Evolutionary conservation across 2,888 invertebrate species (phyloP), one percentile per base, ranked within the genome.

Genomic region (Cantharis lateralis): DNA sequence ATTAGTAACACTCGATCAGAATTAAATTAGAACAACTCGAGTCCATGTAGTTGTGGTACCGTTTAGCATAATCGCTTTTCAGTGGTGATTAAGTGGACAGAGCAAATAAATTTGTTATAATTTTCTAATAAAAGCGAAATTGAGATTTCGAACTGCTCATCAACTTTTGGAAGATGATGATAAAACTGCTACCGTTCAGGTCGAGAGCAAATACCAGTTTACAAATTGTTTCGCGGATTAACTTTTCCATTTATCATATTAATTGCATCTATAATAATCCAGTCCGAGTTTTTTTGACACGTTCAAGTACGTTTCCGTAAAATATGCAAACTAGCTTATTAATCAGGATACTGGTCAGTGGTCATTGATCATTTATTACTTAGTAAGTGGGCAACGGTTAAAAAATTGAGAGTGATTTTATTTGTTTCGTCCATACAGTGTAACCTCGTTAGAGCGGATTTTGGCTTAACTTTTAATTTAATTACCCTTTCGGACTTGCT

Each of bases 171-270:
- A 5, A 4, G 13, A 66, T 18, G 13, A 13, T 13, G 13, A 66
- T 18, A 66, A 66, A 66, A 66, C n/a, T 48, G 48, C 48, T 48
- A 48, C 48, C 48, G 48, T 48, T 48, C 48, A 48, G n/a, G n/a
- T 48, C n/a, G 48, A 64, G 5, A 13, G 64, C 64, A 64, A 64
- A 18, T 64, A 48, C 48, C 48, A 48, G 48, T 48, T 68, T 68
- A 62, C 68, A 73, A 62, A 68, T 73, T 73, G 62, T 73, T 68
- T 62, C 68, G 48, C 68, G 68, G 68, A 72, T 68, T 69, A 68
- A 48, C 68, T 68, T 69, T 73, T 68, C 68, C 26, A 28, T 61
- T n/a, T 15, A 68, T 68, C 62, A 61, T 62, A 69, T 62, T 28
- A 68, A 48, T 62, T 61, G 48, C 62, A 68, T 68, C 32, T 64